A percentile compares a stretch with the other conserved stretches of the same genome.
Evolutionary conservation across 2,888 invertebrate species (phyloP).

Genomic region (Drosophila bunnanda): DNA sequence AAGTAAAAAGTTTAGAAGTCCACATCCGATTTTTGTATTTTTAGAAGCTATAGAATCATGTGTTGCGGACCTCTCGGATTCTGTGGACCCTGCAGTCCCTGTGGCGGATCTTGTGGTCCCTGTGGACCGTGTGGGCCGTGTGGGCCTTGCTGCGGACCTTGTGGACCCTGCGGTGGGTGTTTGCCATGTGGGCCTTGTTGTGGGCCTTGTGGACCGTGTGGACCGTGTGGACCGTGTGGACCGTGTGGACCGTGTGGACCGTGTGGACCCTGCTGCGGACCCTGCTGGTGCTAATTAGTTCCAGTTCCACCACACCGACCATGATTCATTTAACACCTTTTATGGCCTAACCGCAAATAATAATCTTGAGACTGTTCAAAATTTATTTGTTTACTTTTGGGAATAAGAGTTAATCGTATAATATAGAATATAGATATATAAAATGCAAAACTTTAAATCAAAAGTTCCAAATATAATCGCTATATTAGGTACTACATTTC

Average conservation of each 20-base stretch:
- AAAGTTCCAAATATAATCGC: too few relatives aligned
- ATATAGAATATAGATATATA: too few relatives aligned
- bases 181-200: conserved; percentile 3
- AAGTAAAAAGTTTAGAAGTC: rapidly evolving
- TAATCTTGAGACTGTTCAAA: too few relatives aligned
- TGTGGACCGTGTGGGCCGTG: conserved; percentile 18
- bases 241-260: conserved; percentile 6
- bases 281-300: background rate
- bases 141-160: background rate
- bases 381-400: background rate
- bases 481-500: too few relatives aligned
- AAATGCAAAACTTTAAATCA: too few relatives aligned
- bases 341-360: background rate
- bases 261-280: background rate
- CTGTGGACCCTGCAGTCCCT: conserved; percentile 25
- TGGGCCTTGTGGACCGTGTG: background rate
- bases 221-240: background rate
- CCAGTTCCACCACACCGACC: background rate
- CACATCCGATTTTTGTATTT: background rate
- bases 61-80: conserved; percentile 28
- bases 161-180: conserved; percentile 4
- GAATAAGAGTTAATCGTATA: too few relatives aligned
- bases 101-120: conserved; percentile 8
- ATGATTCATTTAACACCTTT: background rate
- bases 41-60: conserved; percentile 15